A percentile compares a stretch with the other conserved stretches of the same genome.
Conservation (phyloP, 2,888 invertebrate genomes). For the Elegia similella region DNA sequence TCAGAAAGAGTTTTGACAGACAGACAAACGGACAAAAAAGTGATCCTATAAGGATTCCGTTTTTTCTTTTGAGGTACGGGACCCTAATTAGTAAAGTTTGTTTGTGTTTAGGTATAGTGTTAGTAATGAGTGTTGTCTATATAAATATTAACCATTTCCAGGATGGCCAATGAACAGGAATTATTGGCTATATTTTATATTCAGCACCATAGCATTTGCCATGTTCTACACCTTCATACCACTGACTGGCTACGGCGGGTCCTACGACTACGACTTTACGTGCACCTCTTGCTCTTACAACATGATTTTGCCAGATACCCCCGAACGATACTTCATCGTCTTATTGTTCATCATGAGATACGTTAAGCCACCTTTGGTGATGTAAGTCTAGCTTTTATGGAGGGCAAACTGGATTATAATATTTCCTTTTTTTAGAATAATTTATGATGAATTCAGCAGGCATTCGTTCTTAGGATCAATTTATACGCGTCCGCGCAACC, state of each 20-base stretch:
- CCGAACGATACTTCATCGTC: slow-evolving; percentile 50
- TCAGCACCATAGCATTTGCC: slow-evolving; percentile 55
- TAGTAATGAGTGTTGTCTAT: slow-evolving; percentile 5
- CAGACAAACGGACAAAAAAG: too few relatives aligned
- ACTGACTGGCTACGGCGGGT: slow-evolving; percentile 54
- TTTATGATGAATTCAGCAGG: too few relatives aligned
- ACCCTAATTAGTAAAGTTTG: too few relatives aligned
- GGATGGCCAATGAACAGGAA: slow-evolving; percentile 56
- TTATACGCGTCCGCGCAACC: too few relatives aligned
- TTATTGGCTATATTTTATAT: slow-evolving; percentile 54
- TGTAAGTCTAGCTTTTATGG: slow-evolving; percentile 40
- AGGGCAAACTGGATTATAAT: too few relatives aligned
- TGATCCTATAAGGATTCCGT: too few relatives aligned
- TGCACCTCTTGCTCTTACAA: slow-evolving; percentile 65
- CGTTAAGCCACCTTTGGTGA: slow-evolving; percentile 58
- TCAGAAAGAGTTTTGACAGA: too few relatives aligned
- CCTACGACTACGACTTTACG: slow-evolving; percentile 61
- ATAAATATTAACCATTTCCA: slow-evolving; percentile 39
- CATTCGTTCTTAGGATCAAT: too few relatives aligned
- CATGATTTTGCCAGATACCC: slow-evolving; percentile 51
- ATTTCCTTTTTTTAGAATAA: too few relatives aligned
- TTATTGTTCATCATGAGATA: slow-evolving; percentile 57
- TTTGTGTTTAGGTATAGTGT: too few relatives aligned
- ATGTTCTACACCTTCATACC: slow-evolving; percentile 60
- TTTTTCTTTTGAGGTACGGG: too few relatives aligned